Percentiles rank a stretch among this genome's conserved stretches.
These are phyloP conservation scores for Platichthys stellatus DNA, from an alignment of 2,113 vertebrate genomes.

Conservation along the genomic window DNA sequence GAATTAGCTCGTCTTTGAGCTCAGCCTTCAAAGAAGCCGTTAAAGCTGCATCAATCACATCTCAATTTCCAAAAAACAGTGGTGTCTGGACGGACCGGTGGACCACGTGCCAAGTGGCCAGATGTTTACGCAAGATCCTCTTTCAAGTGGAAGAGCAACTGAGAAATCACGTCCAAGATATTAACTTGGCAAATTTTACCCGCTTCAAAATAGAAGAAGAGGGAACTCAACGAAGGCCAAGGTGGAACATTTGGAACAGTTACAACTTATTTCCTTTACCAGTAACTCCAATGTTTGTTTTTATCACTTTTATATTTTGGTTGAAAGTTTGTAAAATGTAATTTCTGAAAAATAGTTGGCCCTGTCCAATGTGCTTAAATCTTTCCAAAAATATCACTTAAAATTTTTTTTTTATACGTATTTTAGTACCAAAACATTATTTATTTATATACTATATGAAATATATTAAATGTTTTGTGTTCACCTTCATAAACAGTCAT, in stretches of 20 bases:
- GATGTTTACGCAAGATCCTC: neutral
- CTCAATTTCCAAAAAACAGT: neutral
- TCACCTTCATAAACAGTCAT: conserved; percentile 6
- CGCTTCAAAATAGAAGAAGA: neutral
- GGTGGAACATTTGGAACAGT: neutral
- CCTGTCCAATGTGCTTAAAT: neutral
- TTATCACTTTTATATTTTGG: neutral
- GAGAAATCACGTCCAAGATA: neutral
- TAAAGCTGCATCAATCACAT: neutral
- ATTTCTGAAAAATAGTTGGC: neutral
- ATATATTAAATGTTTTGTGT: neutral
- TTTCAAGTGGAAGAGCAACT: neutral
- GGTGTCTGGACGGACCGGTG: neutral
- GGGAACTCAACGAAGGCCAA: neutral
- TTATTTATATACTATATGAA: too few species aligned
- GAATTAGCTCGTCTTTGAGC: neutral
- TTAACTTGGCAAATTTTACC: neutral
- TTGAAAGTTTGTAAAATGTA: neutral
- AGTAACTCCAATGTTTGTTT: neutral
- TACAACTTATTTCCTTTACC: too few species aligned
- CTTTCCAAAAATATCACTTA: neutral
- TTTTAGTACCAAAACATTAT: neutral
- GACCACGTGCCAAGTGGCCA: neutral
- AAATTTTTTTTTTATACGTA: neutral
- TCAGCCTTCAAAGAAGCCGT: neutral